phyloP scores from a whole-genome alignment of 2,797 vertebrate species.

The Erithacus rubecula region DNA sequence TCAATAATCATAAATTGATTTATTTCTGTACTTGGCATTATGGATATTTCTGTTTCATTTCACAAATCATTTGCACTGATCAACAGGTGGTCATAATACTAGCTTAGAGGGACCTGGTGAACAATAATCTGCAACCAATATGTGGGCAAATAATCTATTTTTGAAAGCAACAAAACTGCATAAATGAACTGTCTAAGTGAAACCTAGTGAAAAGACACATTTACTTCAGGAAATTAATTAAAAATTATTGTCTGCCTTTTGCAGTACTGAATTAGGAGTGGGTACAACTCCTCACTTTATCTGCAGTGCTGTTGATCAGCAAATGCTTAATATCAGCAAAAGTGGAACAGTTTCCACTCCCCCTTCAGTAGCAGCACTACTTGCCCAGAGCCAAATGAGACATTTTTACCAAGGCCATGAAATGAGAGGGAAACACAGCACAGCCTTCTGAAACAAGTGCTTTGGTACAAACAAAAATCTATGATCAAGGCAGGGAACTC shows the following conservation, averaged over 20 bases:
- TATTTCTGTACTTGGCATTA: background rate
- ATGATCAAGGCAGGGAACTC: background rate
- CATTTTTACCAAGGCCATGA: background rate
- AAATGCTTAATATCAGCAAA: background rate
- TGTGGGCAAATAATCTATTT: background rate
- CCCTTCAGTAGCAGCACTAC: background rate
- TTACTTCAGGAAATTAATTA: background rate
- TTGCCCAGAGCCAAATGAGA: background rate
- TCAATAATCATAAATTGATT: background rate
- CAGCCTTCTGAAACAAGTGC: background rate
- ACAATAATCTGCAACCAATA: background rate
- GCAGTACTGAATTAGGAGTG: background rate
- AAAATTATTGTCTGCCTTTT: background rate
- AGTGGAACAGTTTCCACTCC: background rate
- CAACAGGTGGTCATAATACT: background rate
- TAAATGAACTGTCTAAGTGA: background rate
- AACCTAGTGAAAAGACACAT: background rate
- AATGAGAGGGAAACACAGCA: background rate
- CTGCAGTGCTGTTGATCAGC: background rate
- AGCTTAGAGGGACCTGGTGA: background rate
- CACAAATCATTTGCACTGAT: background rate
- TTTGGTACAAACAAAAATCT: background rate
- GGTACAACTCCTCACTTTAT: background rate
- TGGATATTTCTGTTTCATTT: background rate
- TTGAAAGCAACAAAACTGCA: background rate